These are phyloP conservation scores for Acronicta aceris DNA, from an alignment of 2,888 invertebrate genomes.

Conservation along the genomic window DNA sequence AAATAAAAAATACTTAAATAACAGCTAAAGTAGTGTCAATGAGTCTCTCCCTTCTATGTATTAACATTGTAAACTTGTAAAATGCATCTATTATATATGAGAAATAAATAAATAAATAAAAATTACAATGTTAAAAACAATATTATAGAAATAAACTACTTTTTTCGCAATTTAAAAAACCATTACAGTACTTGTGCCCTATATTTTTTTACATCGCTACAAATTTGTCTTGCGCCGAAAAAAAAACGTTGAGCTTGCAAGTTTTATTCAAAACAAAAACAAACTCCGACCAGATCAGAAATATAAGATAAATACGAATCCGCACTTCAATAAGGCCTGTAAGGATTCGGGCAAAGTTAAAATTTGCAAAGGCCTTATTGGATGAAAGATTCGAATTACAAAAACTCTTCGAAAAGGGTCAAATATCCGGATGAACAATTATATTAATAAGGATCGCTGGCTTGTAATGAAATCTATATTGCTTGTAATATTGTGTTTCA, in stretches of 20 bases:
- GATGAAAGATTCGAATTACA: slow-evolving; percentile 40
- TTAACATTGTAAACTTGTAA: too few species aligned
- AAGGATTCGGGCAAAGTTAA: slow-evolving; percentile 39
- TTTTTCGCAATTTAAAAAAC: too few species aligned
- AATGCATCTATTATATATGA: too few species aligned
- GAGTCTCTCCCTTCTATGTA: too few species aligned
- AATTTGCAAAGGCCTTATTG: slow-evolving; percentile 48
- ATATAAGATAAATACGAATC: slow-evolving; percentile 55
- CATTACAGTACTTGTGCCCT: too few species aligned
- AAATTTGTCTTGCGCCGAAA: slow-evolving; percentile 32
- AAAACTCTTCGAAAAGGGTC: slow-evolving; percentile 52
- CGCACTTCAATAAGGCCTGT: slow-evolving; percentile 44
- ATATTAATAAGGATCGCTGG: slow-evolving; percentile 36
- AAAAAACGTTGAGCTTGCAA: slow-evolving; percentile 36
- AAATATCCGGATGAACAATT: slow-evolving; percentile 47
- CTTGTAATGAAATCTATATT: slow-evolving; percentile 44
- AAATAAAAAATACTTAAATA: too few species aligned
- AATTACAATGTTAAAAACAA: too few species aligned
- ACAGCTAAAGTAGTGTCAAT: too few species aligned
- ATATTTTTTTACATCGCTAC: too few species aligned
- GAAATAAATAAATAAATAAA: too few species aligned
- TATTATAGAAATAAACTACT: too few species aligned
- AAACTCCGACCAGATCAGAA: slow-evolving; percentile 40
- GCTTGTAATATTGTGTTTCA: slow-evolving; percentile 26
- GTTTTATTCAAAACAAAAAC: slow-evolving; percentile 43